Conservation (phyloP, 2,113 vertebrate species). For the Lontra canadensis region DNA sequence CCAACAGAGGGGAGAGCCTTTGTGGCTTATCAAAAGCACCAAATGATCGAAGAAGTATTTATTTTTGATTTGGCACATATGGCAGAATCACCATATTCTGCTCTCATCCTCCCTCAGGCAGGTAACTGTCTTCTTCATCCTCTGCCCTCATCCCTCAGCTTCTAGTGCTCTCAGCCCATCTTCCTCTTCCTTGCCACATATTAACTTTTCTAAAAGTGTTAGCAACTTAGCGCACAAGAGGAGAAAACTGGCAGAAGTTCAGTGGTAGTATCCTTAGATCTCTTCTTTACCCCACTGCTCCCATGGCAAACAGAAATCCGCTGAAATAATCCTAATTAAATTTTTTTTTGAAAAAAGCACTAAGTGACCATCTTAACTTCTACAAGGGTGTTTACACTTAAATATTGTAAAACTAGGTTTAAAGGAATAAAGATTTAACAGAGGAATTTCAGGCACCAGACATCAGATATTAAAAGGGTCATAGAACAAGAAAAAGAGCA, state of each 20-base stretch:
- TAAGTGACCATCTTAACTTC: background rate
- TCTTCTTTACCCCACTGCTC: background rate
- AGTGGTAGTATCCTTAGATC: background rate
- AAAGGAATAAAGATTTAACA: background rate
- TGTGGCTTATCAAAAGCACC: background rate
- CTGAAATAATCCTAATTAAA: background rate
- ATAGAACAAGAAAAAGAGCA: background rate
- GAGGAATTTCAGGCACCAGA: background rate
- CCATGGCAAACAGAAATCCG: background rate
- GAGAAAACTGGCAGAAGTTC: background rate
- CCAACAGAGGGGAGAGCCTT: background rate
- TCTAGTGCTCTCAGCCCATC: background rate
- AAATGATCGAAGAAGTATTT: background rate
- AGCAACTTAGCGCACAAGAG: background rate
- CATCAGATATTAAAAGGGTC: background rate
- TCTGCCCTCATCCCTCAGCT: background rate
- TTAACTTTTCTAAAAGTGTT: background rate
- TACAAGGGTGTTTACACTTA: background rate
- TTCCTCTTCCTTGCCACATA: background rate
- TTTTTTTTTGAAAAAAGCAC: background rate
- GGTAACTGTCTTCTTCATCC: background rate
- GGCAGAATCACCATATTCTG: background rate
- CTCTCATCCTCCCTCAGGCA: background rate
- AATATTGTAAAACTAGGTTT: background rate
- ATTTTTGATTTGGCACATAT: background rate